A percentile compares a stretch with the other conserved stretches of the same genome.
Evolutionary conservation across 2,888 invertebrate species (phyloP).

Genomic region (Eristalis arbustorum): DNA sequence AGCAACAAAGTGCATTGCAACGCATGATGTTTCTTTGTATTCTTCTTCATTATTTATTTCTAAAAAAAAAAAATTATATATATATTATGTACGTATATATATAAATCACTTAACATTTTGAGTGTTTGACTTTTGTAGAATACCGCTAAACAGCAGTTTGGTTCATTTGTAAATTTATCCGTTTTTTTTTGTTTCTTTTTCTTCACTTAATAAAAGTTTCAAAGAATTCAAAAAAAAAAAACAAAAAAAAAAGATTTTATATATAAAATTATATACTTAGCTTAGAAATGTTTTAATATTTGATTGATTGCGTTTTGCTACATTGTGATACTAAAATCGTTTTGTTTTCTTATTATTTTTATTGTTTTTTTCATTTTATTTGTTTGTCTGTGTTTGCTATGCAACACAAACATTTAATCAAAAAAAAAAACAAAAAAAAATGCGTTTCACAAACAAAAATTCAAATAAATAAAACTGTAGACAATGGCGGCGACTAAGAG

Average conservation of each 20-base stretch:
- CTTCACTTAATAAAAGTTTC: background rate
- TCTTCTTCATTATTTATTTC: slow-evolving; percentile 4
- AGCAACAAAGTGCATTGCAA: slow-evolving; percentile 58
- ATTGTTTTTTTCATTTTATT: background rate
- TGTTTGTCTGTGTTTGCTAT: background rate
- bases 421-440: slow-evolving; percentile 15
- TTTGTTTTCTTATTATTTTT: background rate
- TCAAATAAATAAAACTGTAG: slow-evolving; percentile 81
- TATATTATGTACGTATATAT: no score
- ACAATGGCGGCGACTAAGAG: slow-evolving; percentile 99
- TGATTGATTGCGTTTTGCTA: background rate
- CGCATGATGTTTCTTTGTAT: slow-evolving; percentile 55
- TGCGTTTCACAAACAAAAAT: slow-evolving; percentile 8
- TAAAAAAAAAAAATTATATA: background rate
- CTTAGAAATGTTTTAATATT: slow-evolving; percentile 26
- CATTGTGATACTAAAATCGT: background rate
- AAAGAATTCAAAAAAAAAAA: background rate
- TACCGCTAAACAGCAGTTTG: slow-evolving; percentile 26
- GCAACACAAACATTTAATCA: slow-evolving; percentile 2
- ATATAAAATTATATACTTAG: slow-evolving; percentile 1
- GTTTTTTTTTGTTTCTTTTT: background rate
- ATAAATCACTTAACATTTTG: background rate
- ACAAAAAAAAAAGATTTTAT: background rate
- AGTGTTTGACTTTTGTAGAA: slow-evolving; percentile 41
- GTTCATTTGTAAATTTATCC: slow-evolving; percentile 17